These are phyloP conservation scores for Drosophila quadrilineata DNA, from an alignment of 1,140 invertebrate species.

Conservation along the genomic window DNA sequence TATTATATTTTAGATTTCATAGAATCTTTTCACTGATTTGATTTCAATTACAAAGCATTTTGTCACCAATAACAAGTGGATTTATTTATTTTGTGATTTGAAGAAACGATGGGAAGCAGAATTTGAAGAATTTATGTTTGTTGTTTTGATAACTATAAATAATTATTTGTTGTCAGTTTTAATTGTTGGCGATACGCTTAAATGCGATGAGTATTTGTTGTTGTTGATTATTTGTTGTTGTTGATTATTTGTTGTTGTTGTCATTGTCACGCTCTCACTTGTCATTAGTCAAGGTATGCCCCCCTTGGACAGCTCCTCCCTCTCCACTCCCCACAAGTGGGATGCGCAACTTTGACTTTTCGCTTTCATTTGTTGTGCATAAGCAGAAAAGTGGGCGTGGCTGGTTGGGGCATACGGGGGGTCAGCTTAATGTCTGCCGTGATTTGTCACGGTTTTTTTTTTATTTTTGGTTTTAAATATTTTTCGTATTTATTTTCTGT, in stretches of 20 bases:
- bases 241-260: conserved; percentile 32
- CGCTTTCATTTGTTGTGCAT: conserved; percentile 45
- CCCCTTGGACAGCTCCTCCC: conserved; percentile 10
- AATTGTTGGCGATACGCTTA: conserved; percentile 41
- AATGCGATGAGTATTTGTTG: conserved; percentile 27
- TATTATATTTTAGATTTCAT: not conserved
- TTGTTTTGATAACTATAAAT: conserved; percentile 17
- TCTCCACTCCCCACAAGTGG: too few relatives aligned
- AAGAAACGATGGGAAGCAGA: not conserved
- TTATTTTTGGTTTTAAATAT: too few relatives aligned
- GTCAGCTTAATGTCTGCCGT: conserved; percentile 29
- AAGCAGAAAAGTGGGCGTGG: not conserved
- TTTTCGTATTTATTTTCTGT: too few relatives aligned
- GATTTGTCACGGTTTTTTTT: conserved; percentile 53
- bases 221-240: conserved; percentile 17
- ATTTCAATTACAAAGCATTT: conserved; percentile 29
- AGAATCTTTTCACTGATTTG: not conserved
- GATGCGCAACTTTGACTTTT: conserved; percentile 32
- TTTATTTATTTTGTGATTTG: too few relatives aligned
- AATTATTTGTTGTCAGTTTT: conserved; percentile 26
- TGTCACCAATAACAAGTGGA: conserved; percentile 45
- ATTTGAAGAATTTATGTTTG: conserved; percentile 13
- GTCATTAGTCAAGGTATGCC: not conserved
- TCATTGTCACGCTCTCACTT: conserved; percentile 68
- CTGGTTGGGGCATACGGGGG: not conserved